Evolutionary conservation across 1,140 invertebrate genomes (phyloP), one percentile per base, ranked within the genome.

Genomic region (Bombus confusus): DNA sequence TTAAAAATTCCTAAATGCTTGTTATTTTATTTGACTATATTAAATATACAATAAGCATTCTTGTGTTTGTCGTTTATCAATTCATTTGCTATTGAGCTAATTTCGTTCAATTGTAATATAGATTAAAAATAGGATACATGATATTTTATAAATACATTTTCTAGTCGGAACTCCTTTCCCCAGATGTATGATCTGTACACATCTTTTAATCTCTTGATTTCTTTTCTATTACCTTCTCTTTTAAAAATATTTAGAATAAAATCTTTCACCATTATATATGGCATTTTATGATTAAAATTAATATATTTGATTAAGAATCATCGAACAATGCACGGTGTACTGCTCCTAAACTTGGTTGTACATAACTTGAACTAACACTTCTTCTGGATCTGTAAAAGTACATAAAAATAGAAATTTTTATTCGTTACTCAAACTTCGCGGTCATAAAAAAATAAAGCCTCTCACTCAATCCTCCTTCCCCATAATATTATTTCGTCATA

Each of bases 261-360:
- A 86, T 78, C 73, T 69, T 64, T 82, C 86, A 68, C 41, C 72
- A 89, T 66, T 83, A 69, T 76, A 79, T 66, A 68, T 87, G 62
- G 25, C 64, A 83, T 78, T 83, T 87, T 59, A n/a, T 59, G 41
- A 69, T 47, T 79, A 75, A 83, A 69, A 69, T 28, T 66, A 37
- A 78, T 84, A 62, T 37, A 75, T 72, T 87, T 80, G 39, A 87
- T 91, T 91, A 91, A 81, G 90, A 93, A 83, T 95, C 92, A 68
- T 95, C 93, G 73, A 95, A 95, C 52, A 95, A 91, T 22, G 94
- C 94, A 64, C 94, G 93, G 92, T 95, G 95, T 57, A 95, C 93
- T 34, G 94, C 93, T 88, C 94, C 94, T 88, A 95, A 92, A 85
- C 93, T 95, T 59, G 95, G 93, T 82, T 95, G 94, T 57, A 94